Evolutionary conservation across 1,140 invertebrate species (phyloP), one percentile per base, ranked within the genome.

Genomic region (Diorhabda elongata): DNA sequence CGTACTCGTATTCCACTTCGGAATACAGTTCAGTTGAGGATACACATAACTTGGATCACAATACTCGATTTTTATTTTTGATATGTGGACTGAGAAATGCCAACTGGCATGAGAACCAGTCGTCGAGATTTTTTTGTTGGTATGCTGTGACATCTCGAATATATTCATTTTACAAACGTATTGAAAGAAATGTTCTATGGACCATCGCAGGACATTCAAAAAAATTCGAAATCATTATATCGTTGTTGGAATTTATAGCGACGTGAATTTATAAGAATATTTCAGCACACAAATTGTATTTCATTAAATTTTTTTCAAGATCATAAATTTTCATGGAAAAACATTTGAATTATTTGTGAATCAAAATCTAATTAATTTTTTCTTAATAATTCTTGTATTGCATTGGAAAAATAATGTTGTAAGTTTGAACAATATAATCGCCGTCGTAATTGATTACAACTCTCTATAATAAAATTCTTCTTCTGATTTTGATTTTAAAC

Each of bases 191-290:
- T 69, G 67, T 61, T 42, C 59, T 61, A 61, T 69, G 67, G 67
- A 58, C 61, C 41, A 60, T 69, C 44, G 67, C 67, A 69, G 45
- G 52, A 61, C 67, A 69, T 63, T 52, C 58, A 69, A 63, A 69
- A 69, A 69, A 69, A 69, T 47, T 61, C 61, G 43, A 69, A 69
- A 64, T 69, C 67, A 69, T 69, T 69, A 69, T 69, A 61, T 63
- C 61, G 6, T 52, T 52, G 47, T 52, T 52, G 47, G 47, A 52
- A 52, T 52, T 52, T 52, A 52, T 52, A 52, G 47, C 47, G n/a
- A n/a, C 6, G 47, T 52, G 6, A 52, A 52, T 52, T 52, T 52
- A n/a, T 52, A n/a, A 3, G 47, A 52, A 52, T 52, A 52, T 52
- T 52, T 52, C 26, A 26, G 26, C 26, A 26, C 26, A 26, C 26